Evolutionary conservation across 37 sponge, comb jelly and placozoan genomes (phyloP), one percentile per base, ranked within the genome.

Genomic region (Agelas oroides): DNA sequence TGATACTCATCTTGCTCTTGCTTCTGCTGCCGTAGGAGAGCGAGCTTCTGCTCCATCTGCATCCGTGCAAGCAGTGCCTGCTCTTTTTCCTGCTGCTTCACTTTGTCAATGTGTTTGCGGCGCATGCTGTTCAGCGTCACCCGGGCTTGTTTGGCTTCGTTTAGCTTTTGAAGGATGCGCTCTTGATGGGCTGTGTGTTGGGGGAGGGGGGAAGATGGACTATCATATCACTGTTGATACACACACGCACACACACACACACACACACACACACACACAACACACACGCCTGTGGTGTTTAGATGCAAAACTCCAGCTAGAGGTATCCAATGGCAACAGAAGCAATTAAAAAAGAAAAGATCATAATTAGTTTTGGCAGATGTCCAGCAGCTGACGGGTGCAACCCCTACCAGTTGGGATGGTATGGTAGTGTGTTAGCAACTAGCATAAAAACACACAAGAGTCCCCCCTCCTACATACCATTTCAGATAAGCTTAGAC

Each of bases 1-100:
- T 87, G 92, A 85, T 86, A 95, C 17, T 82, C 90, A 54, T 90
- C 32, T 80, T 99, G 91, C 81, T 99, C 97, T 41, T 75, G 80
- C 78, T 95, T 94, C 80, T 96, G 97, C 75, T 96, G 97, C 33
- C 97, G 85, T 5, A 96, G 85, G 12, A 95, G 89, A 11, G 95
- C 95, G 27, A 97, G 84, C 64, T 99, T 99, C 91, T 98, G 96
- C 72, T 98, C 96, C 90, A 98, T 84, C 79, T 96, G 97, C 87
- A 99, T 89, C 18, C 94, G 86, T 31, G 94, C 96, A 66, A 99
- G 87, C 59, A 93, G 68, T 58, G 77, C 56, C 70, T 88, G 89
- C 86, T 96, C 94, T 68, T 82, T 79, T 87, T 86, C 94, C 92
- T 94, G 95, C 78, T 99, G 97, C 20, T 86, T 89, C 2, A 95